A percentile compares a stretch with the other conserved stretches of the same genome.
Evolutionary conservation across 35 echinoderm and acorn worm genomes (phyloP).

Genomic region (Holothuria glaberrima): DNA sequence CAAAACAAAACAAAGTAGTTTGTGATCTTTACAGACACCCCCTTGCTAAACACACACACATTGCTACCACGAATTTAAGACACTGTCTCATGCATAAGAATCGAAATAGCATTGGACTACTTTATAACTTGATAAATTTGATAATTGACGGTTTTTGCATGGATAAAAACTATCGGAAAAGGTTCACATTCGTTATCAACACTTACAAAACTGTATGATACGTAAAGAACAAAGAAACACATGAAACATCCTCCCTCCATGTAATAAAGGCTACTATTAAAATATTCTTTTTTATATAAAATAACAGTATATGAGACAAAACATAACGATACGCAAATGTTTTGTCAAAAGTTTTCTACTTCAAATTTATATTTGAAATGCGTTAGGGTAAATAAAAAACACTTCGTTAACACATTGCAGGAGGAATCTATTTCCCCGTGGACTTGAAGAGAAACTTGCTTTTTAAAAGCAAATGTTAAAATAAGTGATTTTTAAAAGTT

Average conservation of each 20-base stretch:
- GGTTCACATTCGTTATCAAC: not conserved
- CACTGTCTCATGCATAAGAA: not conserved
- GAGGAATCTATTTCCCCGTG: too few relatives aligned
- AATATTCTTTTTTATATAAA: not conserved
- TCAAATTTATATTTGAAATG: not conserved
- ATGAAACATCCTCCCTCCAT: too few relatives aligned
- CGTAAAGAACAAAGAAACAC: not conserved
- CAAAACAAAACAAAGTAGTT: not conserved
- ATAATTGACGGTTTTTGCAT: not conserved
- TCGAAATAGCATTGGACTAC: too few relatives aligned
- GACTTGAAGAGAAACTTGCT: too few relatives aligned
- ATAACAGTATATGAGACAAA: too few relatives aligned
- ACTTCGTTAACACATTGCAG: too few relatives aligned
- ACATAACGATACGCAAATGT: not conserved
- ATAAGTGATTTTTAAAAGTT: too few relatives aligned
- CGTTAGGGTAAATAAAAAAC: too few relatives aligned
- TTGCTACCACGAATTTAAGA: not conserved
- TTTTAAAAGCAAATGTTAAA: too few relatives aligned
- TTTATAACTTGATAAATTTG: slow-evolving; percentile 1
- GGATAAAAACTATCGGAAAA: not conserved
- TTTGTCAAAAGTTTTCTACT: not conserved
- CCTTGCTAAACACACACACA: not conserved
- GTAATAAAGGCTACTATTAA: not conserved
- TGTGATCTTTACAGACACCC: not conserved
- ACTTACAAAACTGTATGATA: not conserved